Conservation (phyloP, 2,113 vertebrate species). For the Bos indicus region DNA sequence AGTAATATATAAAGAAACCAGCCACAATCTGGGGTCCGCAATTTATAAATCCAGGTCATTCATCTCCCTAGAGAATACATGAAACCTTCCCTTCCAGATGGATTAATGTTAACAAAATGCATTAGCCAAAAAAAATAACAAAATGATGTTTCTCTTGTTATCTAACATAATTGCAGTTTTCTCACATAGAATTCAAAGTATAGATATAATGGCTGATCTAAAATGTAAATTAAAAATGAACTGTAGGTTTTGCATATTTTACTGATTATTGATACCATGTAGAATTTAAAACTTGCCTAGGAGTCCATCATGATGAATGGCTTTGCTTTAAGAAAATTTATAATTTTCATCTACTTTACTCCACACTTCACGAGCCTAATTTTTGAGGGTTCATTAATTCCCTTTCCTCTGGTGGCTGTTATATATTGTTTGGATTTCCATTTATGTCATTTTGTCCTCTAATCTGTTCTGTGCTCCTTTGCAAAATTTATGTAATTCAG, state of each 20-base stretch:
- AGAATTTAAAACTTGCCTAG: constrained; percentile 22
- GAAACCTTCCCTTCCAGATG: not conserved
- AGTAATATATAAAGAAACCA: not conserved
- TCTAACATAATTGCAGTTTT: not conserved
- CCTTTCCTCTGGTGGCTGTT: constrained; percentile 20
- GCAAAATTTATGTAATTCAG: not conserved
- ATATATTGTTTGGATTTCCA: constrained; percentile 36
- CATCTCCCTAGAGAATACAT: not conserved
- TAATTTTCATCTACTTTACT: constrained; percentile 43
- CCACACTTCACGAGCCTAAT: not conserved
- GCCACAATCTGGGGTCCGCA: not conserved
- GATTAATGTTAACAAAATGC: not conserved
- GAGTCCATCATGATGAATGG: constrained; percentile 15
- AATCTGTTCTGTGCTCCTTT: not conserved
- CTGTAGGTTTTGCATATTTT: not conserved
- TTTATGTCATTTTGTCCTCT: constrained; percentile 2
- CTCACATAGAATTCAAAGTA: not conserved
- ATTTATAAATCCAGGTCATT: not conserved
- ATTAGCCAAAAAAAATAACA: not conserved
- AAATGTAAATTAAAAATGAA: constrained; percentile 12
- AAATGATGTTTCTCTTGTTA: not conserved
- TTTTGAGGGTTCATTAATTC: constrained; percentile 55
- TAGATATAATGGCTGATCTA: not conserved
- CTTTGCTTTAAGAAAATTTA: constrained; percentile 55
- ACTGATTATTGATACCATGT: constrained; percentile 13